Evolutionary conservation across 2,888 invertebrate species (phyloP).

Genomic region (Andrena dorsata): DNA sequence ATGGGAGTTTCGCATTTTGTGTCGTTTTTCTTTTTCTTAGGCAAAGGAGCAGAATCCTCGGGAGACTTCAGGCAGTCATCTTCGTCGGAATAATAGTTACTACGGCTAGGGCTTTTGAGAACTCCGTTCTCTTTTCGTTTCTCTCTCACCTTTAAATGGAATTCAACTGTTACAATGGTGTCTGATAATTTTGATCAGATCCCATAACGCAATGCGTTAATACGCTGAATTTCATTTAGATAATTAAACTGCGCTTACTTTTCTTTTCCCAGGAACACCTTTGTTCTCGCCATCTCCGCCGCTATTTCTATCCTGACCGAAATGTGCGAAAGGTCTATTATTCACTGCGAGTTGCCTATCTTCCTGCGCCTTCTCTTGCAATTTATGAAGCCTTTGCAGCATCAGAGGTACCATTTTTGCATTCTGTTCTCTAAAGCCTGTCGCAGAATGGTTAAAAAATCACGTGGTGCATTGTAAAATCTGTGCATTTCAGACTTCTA

Average conservation of each 20-base stretch:
- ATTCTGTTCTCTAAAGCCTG: slow-evolving; percentile 94
- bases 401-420: slow-evolving; percentile 94
- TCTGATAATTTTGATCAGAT: background rate
- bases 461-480: background rate
- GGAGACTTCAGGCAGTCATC: slow-evolving; percentile 67
- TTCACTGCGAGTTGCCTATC: slow-evolving; percentile 79
- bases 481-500: too few species aligned
- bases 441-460: background rate
- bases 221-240: background rate
- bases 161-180: background rate
- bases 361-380: slow-evolving; percentile 87
- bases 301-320: slow-evolving; percentile 81
- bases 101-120: slow-evolving; percentile 67
- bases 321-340: slow-evolving; percentile 87
- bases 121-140: slow-evolving; percentile 77
- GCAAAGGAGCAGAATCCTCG: slow-evolving; percentile 74
- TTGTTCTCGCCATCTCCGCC: slow-evolving; percentile 77
- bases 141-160: slow-evolving; percentile 65
- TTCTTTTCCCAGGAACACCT: slow-evolving; percentile 80
- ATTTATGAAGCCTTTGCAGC: slow-evolving; percentile 92
- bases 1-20: slow-evolving; percentile 73
- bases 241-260: slow-evolving; percentile 62
- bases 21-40: slow-evolving; percentile 77
- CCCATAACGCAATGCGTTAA: background rate
- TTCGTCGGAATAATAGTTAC: slow-evolving; percentile 73